Conservation (phyloP, 2,113 vertebrate genomes). For the Megaceryle torquata region DNA sequence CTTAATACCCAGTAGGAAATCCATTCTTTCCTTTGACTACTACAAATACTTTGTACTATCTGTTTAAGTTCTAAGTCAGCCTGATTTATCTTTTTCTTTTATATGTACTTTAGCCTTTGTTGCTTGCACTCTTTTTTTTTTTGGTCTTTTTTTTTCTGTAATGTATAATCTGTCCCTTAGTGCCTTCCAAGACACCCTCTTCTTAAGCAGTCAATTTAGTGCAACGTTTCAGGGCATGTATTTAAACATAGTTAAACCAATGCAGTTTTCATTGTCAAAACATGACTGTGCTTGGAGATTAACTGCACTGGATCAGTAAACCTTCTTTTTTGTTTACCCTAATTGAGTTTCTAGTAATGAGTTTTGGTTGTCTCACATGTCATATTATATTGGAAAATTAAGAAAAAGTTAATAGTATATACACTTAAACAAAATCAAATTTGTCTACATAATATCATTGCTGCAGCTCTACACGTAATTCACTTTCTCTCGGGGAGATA, state of each 20-base stretch:
- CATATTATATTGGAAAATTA: background rate
- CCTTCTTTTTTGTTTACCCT: background rate
- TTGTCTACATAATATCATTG: background rate
- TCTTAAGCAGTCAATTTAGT: background rate
- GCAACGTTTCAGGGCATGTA: background rate
- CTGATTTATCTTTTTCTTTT: background rate
- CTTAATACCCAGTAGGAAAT: background rate
- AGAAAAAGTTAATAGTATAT: background rate
- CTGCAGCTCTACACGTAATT: background rate
- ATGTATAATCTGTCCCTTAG: background rate
- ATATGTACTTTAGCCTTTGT: background rate
- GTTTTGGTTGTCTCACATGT: background rate
- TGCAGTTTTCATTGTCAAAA: background rate
- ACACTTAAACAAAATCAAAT: background rate
- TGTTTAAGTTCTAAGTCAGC: background rate
- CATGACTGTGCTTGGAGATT: background rate
- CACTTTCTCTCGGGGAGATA: background rate
- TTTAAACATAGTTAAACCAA: background rate
- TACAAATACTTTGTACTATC: background rate
- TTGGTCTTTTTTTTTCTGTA: background rate
- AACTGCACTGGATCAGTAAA: background rate
- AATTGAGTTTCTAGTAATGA: background rate
- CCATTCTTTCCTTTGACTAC: rapidly evolving
- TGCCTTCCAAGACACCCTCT: background rate
- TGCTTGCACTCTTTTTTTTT: background rate